Percentiles rank a stretch among this genome's conserved stretches.
These are phyloP conservation scores for Lasius platythorax DNA, from an alignment of 2,888 invertebrate species.

Conservation along the genomic window DNA sequence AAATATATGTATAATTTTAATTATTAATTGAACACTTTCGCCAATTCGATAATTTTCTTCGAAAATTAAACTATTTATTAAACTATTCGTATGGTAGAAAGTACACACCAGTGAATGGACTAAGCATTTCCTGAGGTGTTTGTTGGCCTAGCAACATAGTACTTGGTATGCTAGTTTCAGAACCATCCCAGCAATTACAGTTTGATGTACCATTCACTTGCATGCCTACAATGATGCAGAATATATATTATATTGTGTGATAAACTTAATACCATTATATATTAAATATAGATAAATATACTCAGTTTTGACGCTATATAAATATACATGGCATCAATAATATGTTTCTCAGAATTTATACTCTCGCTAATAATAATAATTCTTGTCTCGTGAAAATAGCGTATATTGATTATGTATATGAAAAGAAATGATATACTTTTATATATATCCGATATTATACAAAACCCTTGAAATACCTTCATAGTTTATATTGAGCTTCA, in stretches of 20 bases:
- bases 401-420: constrained; percentile 6
- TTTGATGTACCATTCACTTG: constrained; percentile 84
- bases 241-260: constrained; percentile 13
- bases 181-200: constrained; percentile 84
- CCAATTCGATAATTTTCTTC: background rate
- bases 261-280: background rate
- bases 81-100: constrained; percentile 19
- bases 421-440: background rate
- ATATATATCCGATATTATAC: constrained; percentile 4
- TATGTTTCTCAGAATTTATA: background rate
- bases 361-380: constrained; percentile 1
- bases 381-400: constrained; percentile 13
- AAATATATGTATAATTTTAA: background rate
- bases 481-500: constrained; percentile 10
- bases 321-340: background rate
- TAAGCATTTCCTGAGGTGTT: constrained; percentile 84
- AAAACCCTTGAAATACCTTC: constrained; percentile 31
- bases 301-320: background rate
- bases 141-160: constrained; percentile 85
- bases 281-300: background rate
- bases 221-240: constrained; percentile 78
- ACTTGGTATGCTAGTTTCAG: constrained; percentile 83
- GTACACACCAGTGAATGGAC: constrained; percentile 82
- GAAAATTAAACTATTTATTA: background rate
- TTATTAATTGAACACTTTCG: background rate